phyloP scores from a whole-genome alignment of 2,113 vertebrate genomes.

The Tachycineta bicolor region DNA sequence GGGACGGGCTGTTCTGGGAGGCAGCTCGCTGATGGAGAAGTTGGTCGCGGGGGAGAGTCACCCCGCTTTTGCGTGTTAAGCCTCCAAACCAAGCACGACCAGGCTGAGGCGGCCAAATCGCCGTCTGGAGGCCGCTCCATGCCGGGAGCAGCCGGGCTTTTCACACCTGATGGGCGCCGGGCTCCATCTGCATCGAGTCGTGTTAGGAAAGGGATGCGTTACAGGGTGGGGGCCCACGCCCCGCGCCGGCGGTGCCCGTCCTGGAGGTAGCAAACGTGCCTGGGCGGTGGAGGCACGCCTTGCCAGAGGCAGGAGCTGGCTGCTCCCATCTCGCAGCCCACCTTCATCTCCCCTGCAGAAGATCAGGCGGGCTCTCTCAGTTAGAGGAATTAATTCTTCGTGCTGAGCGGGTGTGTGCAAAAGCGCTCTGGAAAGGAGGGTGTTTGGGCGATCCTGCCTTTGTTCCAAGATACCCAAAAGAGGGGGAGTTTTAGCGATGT shows the following conservation, averaged over 20 bases:
- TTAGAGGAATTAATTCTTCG: not conserved
- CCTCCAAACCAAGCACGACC: slow-evolving; percentile 85
- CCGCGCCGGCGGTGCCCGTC: not conserved
- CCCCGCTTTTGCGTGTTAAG: slow-evolving; percentile 74
- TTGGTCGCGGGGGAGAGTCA: slow-evolving; percentile 69
- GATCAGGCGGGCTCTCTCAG: not conserved
- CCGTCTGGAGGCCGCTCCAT: slow-evolving; percentile 81
- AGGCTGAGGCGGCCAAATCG: slow-evolving; percentile 84
- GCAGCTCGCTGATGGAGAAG: slow-evolving; percentile 90
- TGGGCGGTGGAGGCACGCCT: accelerated
- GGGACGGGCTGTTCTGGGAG: slow-evolving; percentile 82
- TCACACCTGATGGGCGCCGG: slow-evolving; percentile 77
- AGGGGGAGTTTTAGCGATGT: accelerated
- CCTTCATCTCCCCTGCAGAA: not conserved
- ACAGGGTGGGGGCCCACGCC: slow-evolving; percentile 15
- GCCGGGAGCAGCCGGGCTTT: slow-evolving; percentile 78
- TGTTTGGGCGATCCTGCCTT: accelerated
- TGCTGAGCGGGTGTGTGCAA: accelerated
- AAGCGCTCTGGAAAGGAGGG: not conserved
- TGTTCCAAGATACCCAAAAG: not conserved
- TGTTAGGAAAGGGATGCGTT: slow-evolving; percentile 79
- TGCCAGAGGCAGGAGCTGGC: not conserved
- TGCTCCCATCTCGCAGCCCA: not conserved
- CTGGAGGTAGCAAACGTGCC: not conserved
- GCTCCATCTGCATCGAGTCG: slow-evolving; percentile 81